Evolutionary conservation across 2,888 invertebrate species (phyloP).

Genomic region (Cryptus armator): DNA sequence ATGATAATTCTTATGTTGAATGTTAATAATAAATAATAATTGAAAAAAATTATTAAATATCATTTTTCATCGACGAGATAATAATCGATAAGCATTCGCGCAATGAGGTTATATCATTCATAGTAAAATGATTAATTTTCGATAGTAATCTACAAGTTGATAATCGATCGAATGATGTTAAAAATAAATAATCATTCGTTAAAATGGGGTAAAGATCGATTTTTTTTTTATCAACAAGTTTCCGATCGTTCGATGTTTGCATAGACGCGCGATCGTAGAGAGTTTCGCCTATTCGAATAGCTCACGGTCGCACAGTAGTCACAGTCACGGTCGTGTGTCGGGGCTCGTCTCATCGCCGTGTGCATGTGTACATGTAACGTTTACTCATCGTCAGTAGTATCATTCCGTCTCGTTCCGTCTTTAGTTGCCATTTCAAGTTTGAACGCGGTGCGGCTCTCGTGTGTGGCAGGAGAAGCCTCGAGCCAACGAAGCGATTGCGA

Average conservation of each 20-base stretch:
- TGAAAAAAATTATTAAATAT: neutral
- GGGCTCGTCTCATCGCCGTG: neutral
- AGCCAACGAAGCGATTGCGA: constrained; percentile 55
- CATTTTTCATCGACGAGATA: neutral
- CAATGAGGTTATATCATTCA: neutral
- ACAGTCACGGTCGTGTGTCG: constrained; percentile 34
- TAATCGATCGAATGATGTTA: neutral
- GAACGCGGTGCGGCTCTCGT: constrained; percentile 28
- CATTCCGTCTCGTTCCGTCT: constrained; percentile 6
- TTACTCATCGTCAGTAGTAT: constrained; percentile 6
- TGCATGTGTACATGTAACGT: neutral
- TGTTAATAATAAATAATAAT: neutral
- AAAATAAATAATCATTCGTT: neutral
- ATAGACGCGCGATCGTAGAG: neutral
- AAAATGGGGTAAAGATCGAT: neutral
- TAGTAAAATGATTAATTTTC: neutral
- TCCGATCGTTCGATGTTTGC: neutral
- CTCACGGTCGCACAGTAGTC: constrained; percentile 33
- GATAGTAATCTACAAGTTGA: neutral
- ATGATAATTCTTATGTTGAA: too few species aligned
- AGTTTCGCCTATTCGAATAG: constrained; percentile 23
- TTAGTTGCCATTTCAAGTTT: constrained; percentile 53
- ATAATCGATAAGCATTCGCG: neutral
- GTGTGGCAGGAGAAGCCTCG: constrained; percentile 14
- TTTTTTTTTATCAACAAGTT: neutral